These are phyloP conservation scores for Drosophila parabipectinata DNA, from an alignment of 1,140 invertebrate genomes.

Conservation along the genomic window DNA sequence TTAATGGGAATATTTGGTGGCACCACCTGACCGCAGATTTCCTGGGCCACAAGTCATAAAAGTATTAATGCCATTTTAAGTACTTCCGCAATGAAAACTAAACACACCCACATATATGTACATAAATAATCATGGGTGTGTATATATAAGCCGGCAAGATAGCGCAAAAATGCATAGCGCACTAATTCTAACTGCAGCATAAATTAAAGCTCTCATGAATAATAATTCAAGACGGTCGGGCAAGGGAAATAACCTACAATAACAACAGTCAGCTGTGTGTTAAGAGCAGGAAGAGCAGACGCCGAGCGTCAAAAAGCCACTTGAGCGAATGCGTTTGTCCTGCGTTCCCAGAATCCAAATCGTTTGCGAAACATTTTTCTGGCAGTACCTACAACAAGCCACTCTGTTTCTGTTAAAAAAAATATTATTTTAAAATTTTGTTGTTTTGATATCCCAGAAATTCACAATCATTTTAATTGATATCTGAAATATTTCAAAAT, in stretches of 20 bases:
- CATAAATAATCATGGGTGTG: conserved; percentile 11
- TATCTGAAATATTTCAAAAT: not conserved
- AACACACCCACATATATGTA: conserved; percentile 26
- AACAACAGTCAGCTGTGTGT: conserved; percentile 16
- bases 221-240: conserved; percentile 76
- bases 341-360: conserved; percentile 20
- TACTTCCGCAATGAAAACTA: conserved; percentile 77
- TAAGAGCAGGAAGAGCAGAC: conserved; percentile 40
- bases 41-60: conserved; percentile 77
- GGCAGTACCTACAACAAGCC: not conserved
- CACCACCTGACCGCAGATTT: conserved; percentile 74
- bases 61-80: conserved; percentile 80
- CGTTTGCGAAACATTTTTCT: not conserved
- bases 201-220: conserved; percentile 81
- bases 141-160: conserved; percentile 24
- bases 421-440: too few relatives aligned
- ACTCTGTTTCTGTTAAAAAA: not conserved
- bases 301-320: conserved; percentile 47
- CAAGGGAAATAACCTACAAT: conserved; percentile 42
- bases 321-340: conserved; percentile 39
- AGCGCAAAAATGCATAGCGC: conserved; percentile 73
- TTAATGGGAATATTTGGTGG: conserved; percentile 61
- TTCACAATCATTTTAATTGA: too few relatives aligned
- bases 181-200: conserved; percentile 81
- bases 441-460: too few relatives aligned